phyloP scores from a whole-genome alignment of 2,113 vertebrate genomes.

The Cnemophilus loriae region DNA sequence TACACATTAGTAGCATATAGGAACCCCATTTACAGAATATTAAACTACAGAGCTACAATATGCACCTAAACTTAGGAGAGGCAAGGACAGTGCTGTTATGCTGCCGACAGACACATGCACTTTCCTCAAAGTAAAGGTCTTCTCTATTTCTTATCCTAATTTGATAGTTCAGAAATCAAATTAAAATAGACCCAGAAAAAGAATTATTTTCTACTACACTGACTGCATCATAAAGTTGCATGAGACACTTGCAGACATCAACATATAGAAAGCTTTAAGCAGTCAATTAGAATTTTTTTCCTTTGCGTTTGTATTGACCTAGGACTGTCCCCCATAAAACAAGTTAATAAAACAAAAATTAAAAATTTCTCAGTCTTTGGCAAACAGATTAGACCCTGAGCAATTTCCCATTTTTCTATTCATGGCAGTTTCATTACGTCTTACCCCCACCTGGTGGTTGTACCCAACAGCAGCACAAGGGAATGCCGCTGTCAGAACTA shows the following conservation, averaged over 20 bases:
- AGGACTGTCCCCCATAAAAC: background rate
- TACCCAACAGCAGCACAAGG: background rate
- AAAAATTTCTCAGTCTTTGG: background rate
- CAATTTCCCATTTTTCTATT: background rate
- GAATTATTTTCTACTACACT: background rate
- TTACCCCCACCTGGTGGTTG: constrained; percentile 72
- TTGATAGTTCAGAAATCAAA: background rate
- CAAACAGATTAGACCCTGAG: background rate
- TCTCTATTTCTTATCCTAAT: background rate
- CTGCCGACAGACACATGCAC: background rate
- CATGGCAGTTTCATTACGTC: constrained; percentile 11
- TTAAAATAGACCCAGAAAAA: background rate
- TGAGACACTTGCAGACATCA: background rate
- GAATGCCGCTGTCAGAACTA: background rate
- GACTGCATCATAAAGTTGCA: background rate
- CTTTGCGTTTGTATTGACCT: background rate
- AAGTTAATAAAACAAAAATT: background rate
- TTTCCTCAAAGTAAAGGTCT: background rate
- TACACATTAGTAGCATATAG: background rate
- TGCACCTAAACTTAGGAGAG: background rate
- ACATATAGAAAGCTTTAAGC: background rate
- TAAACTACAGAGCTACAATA: background rate
- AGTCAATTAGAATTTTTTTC: background rate
- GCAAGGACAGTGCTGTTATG: background rate
- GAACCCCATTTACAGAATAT: background rate